Evolutionary conservation across 2,888 invertebrate species (phyloP).

Genomic region (Drosophila mimetica): DNA sequence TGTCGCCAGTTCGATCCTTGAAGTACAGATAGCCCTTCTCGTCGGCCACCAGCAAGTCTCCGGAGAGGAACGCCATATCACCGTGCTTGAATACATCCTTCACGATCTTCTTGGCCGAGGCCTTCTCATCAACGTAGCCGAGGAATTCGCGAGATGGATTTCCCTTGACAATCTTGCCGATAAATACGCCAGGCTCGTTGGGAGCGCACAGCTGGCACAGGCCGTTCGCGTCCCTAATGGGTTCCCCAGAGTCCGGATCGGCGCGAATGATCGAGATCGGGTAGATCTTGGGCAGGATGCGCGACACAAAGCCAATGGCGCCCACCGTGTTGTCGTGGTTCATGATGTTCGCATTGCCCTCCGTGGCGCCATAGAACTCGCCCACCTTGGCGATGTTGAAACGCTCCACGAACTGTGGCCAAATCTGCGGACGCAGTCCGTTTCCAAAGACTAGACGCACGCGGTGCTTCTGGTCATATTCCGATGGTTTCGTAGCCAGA

Average conservation of each 20-base stretch:
- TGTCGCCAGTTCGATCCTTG: conserved; percentile 98
- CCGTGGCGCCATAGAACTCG: conserved; percentile 98
- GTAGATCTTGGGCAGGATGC: conserved; percentile 94
- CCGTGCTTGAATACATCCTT: conserved; percentile 93
- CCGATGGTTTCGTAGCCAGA: conserved; percentile 89
- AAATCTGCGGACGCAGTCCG: conserved; percentile 95
- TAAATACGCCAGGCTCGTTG: conserved; percentile 97
- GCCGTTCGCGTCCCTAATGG: conserved; percentile 92
- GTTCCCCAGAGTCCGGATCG: conserved; percentile 94
- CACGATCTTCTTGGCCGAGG: conserved; percentile 96
- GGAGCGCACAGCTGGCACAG: conserved; percentile 89
- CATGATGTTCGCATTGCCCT: conserved; percentile 98
- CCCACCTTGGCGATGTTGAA: conserved; percentile 93
- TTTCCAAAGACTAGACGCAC: conserved; percentile 94
- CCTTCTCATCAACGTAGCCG: conserved; percentile 96
- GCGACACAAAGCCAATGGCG: conserved; percentile 96
- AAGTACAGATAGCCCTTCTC: conserved; percentile 97
- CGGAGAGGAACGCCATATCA: conserved; percentile 96
- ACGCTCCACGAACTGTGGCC: conserved; percentile 93
- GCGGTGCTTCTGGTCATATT: conserved; percentile 89
- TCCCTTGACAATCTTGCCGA: conserved; percentile 95
- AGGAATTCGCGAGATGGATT: conserved; percentile 96
- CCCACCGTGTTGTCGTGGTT: conserved; percentile 96
- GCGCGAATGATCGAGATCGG: conserved; percentile 97
- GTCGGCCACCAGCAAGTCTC: conserved; percentile 96